Conservation (phyloP, 2,888 invertebrate species). For the Labia minor region DNA sequence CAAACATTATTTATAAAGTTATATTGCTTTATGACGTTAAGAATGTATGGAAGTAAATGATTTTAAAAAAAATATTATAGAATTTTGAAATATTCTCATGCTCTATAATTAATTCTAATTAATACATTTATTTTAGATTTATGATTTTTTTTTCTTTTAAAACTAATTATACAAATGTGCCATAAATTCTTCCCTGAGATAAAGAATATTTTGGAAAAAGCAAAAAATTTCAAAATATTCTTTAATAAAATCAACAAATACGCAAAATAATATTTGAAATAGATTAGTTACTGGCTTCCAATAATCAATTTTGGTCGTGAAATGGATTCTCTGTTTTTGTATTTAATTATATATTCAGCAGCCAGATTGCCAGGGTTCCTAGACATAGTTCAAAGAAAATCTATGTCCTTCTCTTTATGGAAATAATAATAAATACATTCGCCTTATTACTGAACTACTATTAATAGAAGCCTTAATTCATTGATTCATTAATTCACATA, state of each 20-base stretch:
- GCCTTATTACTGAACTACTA: neutral
- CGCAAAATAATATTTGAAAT: neutral
- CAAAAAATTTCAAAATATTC: neutral
- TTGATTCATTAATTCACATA: neutral
- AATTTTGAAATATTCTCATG: no score
- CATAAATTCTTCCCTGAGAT: neutral
- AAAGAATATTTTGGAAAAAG: neutral
- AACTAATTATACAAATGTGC: constrained; percentile 3
- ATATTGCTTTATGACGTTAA: no score
- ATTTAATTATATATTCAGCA: neutral
- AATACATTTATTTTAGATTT: no score
- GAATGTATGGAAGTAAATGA: no score
- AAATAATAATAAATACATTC: neutral
- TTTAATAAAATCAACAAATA: neutral
- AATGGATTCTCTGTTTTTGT: constrained; percentile 7
- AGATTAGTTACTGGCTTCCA: neutral
- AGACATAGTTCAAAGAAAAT: neutral
- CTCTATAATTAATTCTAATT: no score
- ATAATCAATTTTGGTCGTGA: neutral
- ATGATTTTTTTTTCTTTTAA: no score
- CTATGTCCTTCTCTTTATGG: neutral
- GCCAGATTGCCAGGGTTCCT: neutral
- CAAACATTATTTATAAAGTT: no score
- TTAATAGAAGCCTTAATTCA: neutral
- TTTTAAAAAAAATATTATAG: no score